Base-by-base conservation (phyloP, 2,797 vertebrate species). In the Protosalanx chinensis region DNA sequence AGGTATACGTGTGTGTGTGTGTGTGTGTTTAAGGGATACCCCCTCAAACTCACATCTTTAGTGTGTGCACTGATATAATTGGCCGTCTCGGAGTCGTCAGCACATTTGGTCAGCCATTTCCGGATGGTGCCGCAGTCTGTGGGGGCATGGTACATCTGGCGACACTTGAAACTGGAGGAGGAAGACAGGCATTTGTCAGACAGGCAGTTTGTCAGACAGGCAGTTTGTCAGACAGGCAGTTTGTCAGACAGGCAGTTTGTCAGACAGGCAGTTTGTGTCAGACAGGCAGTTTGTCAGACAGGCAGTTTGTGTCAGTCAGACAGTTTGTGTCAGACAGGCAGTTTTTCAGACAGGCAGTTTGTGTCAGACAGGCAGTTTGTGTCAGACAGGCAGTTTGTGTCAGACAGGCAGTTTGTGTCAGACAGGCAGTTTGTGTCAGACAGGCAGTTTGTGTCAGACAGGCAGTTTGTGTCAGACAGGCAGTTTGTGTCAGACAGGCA, bases 61-160 rank as follows among this genome's bases (percentile, higher is more conserved):
- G 98, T 99, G 95, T 99, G 97, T 81, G 98, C 98, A 81, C 98
- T 99, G 94, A 99, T 98, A 92, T 99, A 99, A 93, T 99, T 99
- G 74, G 97, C 98, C 0, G 98, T 99, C 92, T 99, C 98, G 0
- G 97, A 99, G 90, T 99, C 98, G 33, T 99, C 98, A 56, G 97
- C 97, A 85, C 98, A 99, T 90, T 98, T 99, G 76, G 94, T 99
- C 86, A 99, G 94, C 98, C 98, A 99, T 87, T 97, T 98, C 72
- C 97, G 94, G 87, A 99, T 98, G 67, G 97, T 99, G 77, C 94
- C 94, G 18, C 97, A 99, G 93, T 99, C 98, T 81, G 97, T 98
- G 78, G 97, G 98, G 4, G 97, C 97, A 0, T 99, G 97, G 91
- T 99, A 99, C 97, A 99, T 98, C 93, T 99, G 97, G 87, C 97